Base-by-base conservation (phyloP, 2,113 vertebrate genomes). In the Acanthisitta chloris region DNA sequence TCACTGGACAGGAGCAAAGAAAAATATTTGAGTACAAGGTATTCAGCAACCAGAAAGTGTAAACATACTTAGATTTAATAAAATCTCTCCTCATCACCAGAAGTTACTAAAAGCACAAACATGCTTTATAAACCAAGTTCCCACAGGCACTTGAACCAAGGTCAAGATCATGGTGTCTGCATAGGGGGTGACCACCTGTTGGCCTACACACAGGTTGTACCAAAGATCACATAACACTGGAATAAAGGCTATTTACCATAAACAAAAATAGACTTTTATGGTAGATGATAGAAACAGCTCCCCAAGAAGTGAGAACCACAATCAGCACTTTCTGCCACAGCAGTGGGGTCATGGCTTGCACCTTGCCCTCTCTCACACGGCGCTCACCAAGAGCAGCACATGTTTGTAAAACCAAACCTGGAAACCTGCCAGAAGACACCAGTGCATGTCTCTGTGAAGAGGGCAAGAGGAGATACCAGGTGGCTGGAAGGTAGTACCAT, bases 301-400 rank as follows among this genome's bases (percentile, higher is more conserved):
- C 62, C 45, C 36, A 57, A 38, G 69, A 86, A 70, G 46, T 4
- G 24, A 81, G 69, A 90, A 40, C 26, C 40, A 64, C 0, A 10
- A 40, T 0, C 3, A 6, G 24, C 33, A 69, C 59, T 43, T 78
- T 70, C 71, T 78, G 45, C 42, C 1, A 4, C 67, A 77, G 62
- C 49, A 71, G 52, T 13, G 4, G 45, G 57, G 31, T 9, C 33
- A 4, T 36, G 0, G 3, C 61, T 74, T 33, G 26, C 18, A 46
- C 70, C 70, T 43, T 48, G 61, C 26, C 46, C 52, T 42, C 38
- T 55, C 49, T 46, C 57, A 73, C 45, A 17, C 0, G 0, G 29
- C 9, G 28, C 46, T 81, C 0, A 0, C 65, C 4, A 7, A 78
- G 36, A 66, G n/a, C 62, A 17, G n/a, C 0, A 1, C 3, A 0